Evolutionary conservation across 2,888 invertebrate species (phyloP), one percentile per base, ranked within the genome.

Genomic region (Cyrtodaria siliqua): DNA sequence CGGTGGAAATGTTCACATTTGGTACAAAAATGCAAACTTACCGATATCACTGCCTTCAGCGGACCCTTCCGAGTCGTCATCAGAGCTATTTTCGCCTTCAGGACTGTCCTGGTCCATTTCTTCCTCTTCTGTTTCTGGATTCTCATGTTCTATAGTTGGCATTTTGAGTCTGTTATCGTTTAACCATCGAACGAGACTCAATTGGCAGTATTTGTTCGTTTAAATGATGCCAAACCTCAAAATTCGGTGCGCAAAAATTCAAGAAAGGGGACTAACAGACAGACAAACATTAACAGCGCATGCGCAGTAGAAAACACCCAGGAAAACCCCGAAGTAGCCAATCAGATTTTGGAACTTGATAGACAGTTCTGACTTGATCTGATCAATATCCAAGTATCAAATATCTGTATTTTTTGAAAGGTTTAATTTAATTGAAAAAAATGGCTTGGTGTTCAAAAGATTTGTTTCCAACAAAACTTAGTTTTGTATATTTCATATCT

Each of bases 401-500:
- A n/a, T n/a, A n/a, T n/a, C n/a, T n/a, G n/a, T n/a, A n/a, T n/a
- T n/a, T n/a, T n/a, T n/a, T n/a, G n/a, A n/a, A n/a, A n/a, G n/a
- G n/a, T n/a, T n/a, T n/a, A n/a, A n/a, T n/a, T n/a, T n/a, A n/a
- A n/a, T n/a, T n/a, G n/a, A n/a, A 50, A 20, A 71, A 29, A 47
- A 79, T 79, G 79, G 79, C 75, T 23, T 82, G 81, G 66, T 81
- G 77, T 61, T 90, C 89, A 2, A 85, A 84, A 60, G 96, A 96
- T 91, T 94, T 98, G 83, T 98, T 98, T 94, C 97, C 98, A 16
- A 96, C 96, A 74, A 96, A 95, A 94, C 94, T 96, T 90, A 97
- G 96, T 90, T 95, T 96, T 88, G 92, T 96, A 57, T 96, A 97
- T 88, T 98, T 98, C 92, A 93, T 96, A 55, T 94, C 96, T 27